Base-by-base conservation (phyloP, 2,888 invertebrate species). In the Leucoptera coffeella region DNA sequence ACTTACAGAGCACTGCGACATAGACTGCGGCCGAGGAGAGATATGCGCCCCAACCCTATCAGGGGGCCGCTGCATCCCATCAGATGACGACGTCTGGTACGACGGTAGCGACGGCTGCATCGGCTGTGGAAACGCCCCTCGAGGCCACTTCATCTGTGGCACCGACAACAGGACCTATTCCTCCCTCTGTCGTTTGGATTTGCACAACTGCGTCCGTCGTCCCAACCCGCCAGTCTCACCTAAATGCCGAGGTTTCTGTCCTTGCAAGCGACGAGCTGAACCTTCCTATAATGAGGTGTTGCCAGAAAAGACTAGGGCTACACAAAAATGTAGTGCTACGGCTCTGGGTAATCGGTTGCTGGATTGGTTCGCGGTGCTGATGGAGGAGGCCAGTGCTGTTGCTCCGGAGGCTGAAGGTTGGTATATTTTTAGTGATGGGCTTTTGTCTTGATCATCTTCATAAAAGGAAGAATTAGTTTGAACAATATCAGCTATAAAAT, bases 301-400 rank as follows among this genome's bases (percentile, higher is more conserved):
- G 13, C 13, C 8, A 11, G 23, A 23, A n/a, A 23, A 23, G 14
- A 3, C 23, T 3, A 8, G 11, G 4, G n/a, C 14, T 17, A 17
- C 5, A 35, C 15, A 28, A n/a, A n/a, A n/a, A n/a, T 61, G 62
- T 38, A 53, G 53, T 29, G 71, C 90, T 38, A 85, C 87, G 42
- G 81, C 84, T 33, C 91, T 93, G 84, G 93, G 92, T 9, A 85
- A 91, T 64, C 80, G 93, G 12, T 74, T 94, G 38, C 73, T 93
- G 25, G 92, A 93, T 64, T 94, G 93, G 93, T 94, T 94, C 67
- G 86, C 87, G 4, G 91, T 92, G 32, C 82, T 92, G 23, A 89
- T 89, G 88, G 82, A 85, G 29, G 88, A 89, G 45, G 82, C 85
- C 30, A 75, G 76, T 32, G 82, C 80, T 36, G 32, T 39, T 14